Conservation (phyloP, 2,888 invertebrate genomes). For the Drosophila acutilabella region DNA sequence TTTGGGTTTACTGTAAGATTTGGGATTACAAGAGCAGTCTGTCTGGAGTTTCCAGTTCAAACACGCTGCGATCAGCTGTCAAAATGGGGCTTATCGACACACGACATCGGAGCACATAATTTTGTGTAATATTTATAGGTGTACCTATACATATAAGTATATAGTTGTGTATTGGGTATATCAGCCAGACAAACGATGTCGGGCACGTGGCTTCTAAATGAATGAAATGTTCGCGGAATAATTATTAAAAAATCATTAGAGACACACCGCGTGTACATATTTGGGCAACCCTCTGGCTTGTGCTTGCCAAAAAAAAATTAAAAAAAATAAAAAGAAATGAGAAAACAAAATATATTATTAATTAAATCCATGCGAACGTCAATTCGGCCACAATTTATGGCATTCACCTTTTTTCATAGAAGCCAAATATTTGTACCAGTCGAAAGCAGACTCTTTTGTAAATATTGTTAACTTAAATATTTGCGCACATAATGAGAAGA, state of each 20-base stretch:
- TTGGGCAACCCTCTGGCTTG: conserved; percentile 46
- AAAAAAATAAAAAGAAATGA: conserved; percentile 3
- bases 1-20: conserved; percentile 2
- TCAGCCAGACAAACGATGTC: conserved; percentile 23
- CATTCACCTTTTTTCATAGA: conserved; percentile 52
- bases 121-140: conserved; percentile 43
- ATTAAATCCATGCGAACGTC: conserved; percentile 64
- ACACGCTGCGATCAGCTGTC: conserved; percentile 30
- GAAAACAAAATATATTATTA: conserved; percentile 42
- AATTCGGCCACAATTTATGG: conserved; percentile 67
- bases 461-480: conserved; percentile 58
- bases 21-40: conserved; percentile 16
- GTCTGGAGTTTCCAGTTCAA: conserved; percentile 20
- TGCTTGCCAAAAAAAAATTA: conserved; percentile 8
- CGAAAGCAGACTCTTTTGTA: conserved; percentile 31
- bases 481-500: conserved; percentile 32
- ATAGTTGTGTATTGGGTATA: conserved; percentile 1
- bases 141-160: conserved; percentile 13
- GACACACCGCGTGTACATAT: conserved; percentile 28
- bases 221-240: conserved; percentile 58
- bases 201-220: conserved; percentile 70
- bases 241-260: conserved; percentile 51
- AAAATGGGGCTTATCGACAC: conserved; percentile 49
- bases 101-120: conserved; percentile 56
- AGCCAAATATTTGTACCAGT: conserved; percentile 51